Evolutionary conservation across 2,888 invertebrate species (phyloP).

Genomic region (Lithosia quadra): DNA sequence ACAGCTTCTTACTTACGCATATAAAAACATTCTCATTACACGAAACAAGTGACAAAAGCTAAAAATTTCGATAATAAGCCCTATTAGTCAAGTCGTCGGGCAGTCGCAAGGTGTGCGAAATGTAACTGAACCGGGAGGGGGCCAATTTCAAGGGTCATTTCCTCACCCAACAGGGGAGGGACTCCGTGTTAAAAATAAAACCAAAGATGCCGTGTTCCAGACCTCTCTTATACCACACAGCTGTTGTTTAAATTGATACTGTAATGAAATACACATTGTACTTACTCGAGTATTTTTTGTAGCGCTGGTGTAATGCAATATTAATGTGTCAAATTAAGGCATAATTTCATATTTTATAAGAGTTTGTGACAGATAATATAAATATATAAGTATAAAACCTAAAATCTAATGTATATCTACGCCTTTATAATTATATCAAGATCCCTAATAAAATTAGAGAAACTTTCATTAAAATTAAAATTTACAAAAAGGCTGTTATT

Average conservation of each 20-base stretch:
- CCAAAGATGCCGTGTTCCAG: conserved; percentile 59
- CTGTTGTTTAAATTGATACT: conserved; percentile 63
- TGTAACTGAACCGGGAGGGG: conserved; percentile 70
- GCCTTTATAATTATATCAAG: too few species aligned
- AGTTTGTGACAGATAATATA: neutral
- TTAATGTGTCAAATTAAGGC: conserved; percentile 35
- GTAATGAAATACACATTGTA: conserved; percentile 42
- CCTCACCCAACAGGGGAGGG: conserved; percentile 67
- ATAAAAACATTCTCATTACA: conserved; percentile 60
- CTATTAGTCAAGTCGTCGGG: conserved; percentile 75
- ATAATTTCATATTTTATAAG: neutral
- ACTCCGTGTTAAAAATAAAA: conserved; percentile 66
- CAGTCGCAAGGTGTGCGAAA: conserved; percentile 77
- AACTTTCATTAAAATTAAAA: too few species aligned
- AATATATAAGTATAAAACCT: too few species aligned
- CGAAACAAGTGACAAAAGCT: conserved; percentile 71
- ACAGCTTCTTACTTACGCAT: conserved; percentile 41
- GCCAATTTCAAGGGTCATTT: conserved; percentile 85
- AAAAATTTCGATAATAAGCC: conserved; percentile 73
- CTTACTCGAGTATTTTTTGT: conserved; percentile 30
- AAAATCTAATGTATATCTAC: too few species aligned
- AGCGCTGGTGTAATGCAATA: conserved; percentile 27
- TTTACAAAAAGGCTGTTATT: too few species aligned
- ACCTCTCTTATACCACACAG: conserved; percentile 58
- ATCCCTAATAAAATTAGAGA: too few species aligned